phyloP scores from a whole-genome alignment of 2,797 vertebrate species.

The Phoebastria nigripes region DNA sequence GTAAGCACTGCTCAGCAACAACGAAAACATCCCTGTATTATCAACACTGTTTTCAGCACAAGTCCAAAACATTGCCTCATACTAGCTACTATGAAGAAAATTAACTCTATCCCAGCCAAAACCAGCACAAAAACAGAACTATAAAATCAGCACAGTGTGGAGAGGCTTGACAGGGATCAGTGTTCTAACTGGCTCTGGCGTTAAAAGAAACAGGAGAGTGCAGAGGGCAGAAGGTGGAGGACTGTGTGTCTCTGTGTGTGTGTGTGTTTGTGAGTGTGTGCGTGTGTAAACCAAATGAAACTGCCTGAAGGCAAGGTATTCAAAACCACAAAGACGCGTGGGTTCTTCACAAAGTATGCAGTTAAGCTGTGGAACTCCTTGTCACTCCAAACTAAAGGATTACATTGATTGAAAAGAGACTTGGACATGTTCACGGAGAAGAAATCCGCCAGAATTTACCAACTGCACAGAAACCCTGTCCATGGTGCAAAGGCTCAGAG shows the following conservation, averaged over 20 bases:
- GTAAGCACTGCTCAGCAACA: no score
- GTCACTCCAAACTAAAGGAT: background rate
- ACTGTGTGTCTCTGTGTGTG: background rate
- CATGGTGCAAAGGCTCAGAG: background rate
- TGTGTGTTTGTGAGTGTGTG: background rate
- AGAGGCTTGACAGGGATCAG: background rate
- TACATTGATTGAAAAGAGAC: background rate
- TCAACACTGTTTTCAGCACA: no score
- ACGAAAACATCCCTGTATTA: no score
- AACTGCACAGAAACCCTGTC: background rate
- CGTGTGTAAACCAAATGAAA: background rate
- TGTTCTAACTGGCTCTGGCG: background rate
- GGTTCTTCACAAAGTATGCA: background rate
- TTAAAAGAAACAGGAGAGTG: background rate
- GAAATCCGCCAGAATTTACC: background rate
- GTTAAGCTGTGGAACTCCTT: background rate
- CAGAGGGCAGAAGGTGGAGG: background rate
- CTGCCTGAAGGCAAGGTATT: background rate
- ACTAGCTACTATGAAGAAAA: no score
- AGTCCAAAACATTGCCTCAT: no score
- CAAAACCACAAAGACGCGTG: rapidly evolving
- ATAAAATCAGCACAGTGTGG: background rate
- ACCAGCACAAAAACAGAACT: background rate
- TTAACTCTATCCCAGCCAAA: no score
- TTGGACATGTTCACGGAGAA: background rate